Evolutionary conservation across 2,113 vertebrate genomes (phyloP).

Genomic region (Corvus hawaiiensis): DNA sequence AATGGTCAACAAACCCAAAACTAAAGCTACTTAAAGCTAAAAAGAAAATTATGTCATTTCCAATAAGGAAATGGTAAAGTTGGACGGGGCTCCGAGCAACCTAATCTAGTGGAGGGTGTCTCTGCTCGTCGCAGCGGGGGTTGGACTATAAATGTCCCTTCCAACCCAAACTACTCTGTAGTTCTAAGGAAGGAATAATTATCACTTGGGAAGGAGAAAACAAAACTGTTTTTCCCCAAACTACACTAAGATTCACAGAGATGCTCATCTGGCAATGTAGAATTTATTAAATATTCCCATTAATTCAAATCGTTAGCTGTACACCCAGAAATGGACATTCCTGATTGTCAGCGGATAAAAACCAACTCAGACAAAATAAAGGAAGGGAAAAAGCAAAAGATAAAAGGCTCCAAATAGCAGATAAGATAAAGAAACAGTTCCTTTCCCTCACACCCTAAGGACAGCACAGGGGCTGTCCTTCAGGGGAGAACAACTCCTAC

Average conservation of each 20-base stretch:
- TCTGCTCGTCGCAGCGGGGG: rapidly evolving
- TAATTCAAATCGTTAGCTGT: neutral
- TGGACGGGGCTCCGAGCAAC: neutral
- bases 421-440: neutral
- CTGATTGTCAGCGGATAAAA: neutral
- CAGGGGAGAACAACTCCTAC: neutral
- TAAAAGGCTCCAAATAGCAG: neutral
- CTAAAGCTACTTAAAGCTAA: neutral
- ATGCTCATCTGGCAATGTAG: neutral
- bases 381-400: neutral
- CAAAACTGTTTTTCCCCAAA: neutral
- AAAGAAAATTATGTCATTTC: neutral
- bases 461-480: neutral
- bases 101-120: neutral
- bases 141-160: neutral
- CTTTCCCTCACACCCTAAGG: neutral
- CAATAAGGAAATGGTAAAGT: neutral
- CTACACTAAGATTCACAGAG: neutral
- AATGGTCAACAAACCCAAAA: neutral
- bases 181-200: neutral
- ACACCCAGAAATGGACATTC: neutral
- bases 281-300: neutral
- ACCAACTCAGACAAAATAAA: neutral
- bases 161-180: neutral
- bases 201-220: neutral